phyloP scores from a whole-genome alignment of 2,888 invertebrate genomes.

The Cantharis rufa region DNA sequence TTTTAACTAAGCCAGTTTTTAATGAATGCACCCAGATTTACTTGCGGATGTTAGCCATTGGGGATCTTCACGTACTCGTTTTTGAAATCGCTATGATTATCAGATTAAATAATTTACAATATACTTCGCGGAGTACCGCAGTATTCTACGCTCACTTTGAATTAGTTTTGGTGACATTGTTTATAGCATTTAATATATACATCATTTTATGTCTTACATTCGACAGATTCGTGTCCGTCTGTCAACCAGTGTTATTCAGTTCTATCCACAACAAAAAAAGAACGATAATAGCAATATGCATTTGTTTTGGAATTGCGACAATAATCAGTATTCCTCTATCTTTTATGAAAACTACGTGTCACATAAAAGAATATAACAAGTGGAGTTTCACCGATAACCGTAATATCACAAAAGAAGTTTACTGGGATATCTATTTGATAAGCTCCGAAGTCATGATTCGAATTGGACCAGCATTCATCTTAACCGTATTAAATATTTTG shows the following conservation, averaged over 20 bases:
- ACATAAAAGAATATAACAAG: not conserved
- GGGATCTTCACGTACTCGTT: constrained; percentile 34
- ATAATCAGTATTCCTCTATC: constrained; percentile 29
- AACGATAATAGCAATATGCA: constrained; percentile 25
- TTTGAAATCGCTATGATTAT: constrained; percentile 31
- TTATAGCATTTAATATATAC: constrained; percentile 34
- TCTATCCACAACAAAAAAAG: constrained; percentile 28
- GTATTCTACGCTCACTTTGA: constrained; percentile 36
- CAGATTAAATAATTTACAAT: constrained; percentile 31
- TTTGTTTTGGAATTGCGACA: constrained; percentile 25
- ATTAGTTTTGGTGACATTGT: constrained; percentile 31
- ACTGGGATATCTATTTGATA: constrained; percentile 32
- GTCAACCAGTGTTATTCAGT: constrained; percentile 31
- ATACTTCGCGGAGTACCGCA: constrained; percentile 23
- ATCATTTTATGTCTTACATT: constrained; percentile 36
- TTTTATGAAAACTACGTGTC: constrained; percentile 27
- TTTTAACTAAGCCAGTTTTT: constrained; percentile 32
- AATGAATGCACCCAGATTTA: constrained; percentile 34
- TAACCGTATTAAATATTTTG: constrained; percentile 32
- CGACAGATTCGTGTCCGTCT: constrained; percentile 36
- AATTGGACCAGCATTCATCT: constrained; percentile 30
- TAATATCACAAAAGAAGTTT: constrained; percentile 25
- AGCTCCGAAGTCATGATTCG: constrained; percentile 31
- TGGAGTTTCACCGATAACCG: constrained; percentile 35
- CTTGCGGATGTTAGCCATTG: constrained; percentile 32